phyloP scores from a whole-genome alignment of 2,888 invertebrate species.

The Acanthococcus lagerstroemiae region DNA sequence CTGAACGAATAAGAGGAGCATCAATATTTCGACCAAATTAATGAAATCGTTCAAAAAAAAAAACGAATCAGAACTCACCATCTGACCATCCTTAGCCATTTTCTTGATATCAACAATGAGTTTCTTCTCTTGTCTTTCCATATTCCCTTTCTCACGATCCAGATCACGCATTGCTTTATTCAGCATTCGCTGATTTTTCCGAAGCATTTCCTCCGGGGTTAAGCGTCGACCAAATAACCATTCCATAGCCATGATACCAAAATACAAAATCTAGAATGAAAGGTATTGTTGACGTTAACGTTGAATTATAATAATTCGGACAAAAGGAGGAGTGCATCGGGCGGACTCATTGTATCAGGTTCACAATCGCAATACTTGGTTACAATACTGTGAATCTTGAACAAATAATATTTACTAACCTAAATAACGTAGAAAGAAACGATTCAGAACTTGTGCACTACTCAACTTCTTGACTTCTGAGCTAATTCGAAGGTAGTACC shows the following conservation, averaged over 20 bases:
- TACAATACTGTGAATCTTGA: no score
- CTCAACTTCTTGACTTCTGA: no score
- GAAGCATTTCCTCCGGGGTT: conserved; percentile 94
- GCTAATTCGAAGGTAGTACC: no score
- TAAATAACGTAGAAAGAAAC: no score
- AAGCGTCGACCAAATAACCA: conserved; percentile 94
- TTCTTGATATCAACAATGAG: conserved; percentile 97
- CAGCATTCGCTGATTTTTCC: conserved; percentile 94
- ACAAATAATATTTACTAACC: no score
- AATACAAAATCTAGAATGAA: no score
- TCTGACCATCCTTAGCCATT: conserved; percentile 97
- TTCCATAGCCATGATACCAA: conserved; percentile 53
- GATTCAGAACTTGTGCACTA: no score
- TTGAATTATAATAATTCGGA: no score
- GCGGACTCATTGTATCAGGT: no score
- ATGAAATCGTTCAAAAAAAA: background rate
- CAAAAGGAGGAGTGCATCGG: no score
- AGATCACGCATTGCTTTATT: conserved; percentile 98
- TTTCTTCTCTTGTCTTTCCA: conserved; percentile 99
- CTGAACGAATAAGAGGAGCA: background rate
- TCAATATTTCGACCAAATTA: background rate
- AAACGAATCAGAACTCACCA: conserved; percentile 52
- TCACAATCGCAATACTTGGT: no score
- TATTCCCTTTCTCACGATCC: conserved; percentile 83
- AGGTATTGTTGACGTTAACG: no score